Percentiles rank a stretch among this genome's conserved stretches.
phyloP scores from a whole-genome alignment of 2,113 vertebrate genomes.

The Antechinus flavipes region DNA sequence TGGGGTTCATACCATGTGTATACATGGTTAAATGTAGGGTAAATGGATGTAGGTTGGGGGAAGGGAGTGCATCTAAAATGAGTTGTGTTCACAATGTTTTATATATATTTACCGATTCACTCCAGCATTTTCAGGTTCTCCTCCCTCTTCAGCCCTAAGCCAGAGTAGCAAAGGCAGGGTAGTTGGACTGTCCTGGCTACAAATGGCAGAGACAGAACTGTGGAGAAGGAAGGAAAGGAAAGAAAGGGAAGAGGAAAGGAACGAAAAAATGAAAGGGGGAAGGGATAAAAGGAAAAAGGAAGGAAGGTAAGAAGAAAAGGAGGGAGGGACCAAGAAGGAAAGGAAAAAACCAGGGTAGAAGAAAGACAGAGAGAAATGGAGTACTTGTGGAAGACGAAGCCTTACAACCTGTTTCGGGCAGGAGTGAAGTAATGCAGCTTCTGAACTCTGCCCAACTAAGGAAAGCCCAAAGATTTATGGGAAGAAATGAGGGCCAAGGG shows the following conservation, averaged over 20 bases:
- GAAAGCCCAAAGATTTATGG: background rate
- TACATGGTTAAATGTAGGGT: background rate
- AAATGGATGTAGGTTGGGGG: background rate
- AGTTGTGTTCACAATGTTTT: background rate
- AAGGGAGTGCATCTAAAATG: background rate
- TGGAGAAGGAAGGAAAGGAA: background rate
- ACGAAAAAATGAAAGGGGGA: background rate
- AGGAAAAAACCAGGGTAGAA: background rate
- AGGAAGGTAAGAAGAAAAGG: no score
- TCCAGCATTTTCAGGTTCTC: background rate
- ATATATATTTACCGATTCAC: background rate
- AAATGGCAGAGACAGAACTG: background rate
- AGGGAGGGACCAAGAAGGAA: background rate
- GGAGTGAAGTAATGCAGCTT: background rate
- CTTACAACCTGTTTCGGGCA: background rate
- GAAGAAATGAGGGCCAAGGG: background rate
- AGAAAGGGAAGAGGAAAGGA: background rate
- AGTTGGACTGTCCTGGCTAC: background rate
- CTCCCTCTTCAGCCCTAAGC: background rate
- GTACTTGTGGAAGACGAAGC: background rate
- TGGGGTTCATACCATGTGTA: background rate
- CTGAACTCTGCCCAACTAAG: background rate
- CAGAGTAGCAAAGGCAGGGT: background rate
- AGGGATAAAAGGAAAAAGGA: background rate
- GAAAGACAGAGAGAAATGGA: background rate